Evolutionary conservation across 2,113 vertebrate genomes (phyloP).

Genomic region (Apteryx owenii): DNA sequence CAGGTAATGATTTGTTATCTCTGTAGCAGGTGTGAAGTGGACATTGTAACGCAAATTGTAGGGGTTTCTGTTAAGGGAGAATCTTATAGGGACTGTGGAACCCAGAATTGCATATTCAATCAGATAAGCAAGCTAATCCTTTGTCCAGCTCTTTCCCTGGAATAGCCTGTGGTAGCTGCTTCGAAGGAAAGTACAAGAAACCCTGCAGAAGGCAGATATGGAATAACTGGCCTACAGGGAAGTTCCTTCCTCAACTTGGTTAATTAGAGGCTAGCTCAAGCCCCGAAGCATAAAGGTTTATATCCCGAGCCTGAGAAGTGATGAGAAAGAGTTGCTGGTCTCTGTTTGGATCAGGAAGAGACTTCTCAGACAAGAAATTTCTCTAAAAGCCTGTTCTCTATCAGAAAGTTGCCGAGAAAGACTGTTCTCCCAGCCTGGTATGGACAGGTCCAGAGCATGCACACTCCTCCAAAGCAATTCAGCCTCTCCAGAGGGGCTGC

Average conservation of each 20-base stretch:
- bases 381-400: not conserved
- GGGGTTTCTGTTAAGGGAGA: not conserved
- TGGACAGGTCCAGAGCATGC: not conserved
- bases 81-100: not conserved
- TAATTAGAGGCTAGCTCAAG: constrained; percentile 25
- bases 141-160: not conserved
- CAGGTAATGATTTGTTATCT: not conserved
- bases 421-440: too few species aligned
- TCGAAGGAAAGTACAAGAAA: not conserved
- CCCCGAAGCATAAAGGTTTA: not conserved
- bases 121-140: not conserved
- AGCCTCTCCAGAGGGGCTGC: not conserved
- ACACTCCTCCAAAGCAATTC: not conserved
- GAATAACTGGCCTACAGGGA: not conserved
- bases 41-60: not conserved
- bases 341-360: not conserved
- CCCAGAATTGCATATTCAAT: not conserved
- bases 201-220: constrained; percentile 19
- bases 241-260: not conserved
- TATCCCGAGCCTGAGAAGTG: not conserved
- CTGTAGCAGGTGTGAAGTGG: not conserved
- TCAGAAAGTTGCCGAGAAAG: not conserved
- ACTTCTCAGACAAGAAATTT: not conserved
- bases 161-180: not conserved
- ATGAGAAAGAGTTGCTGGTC: not conserved